Percentiles rank a stretch among this genome's conserved stretches.
Conservation (phyloP, 2,888 invertebrate genomes). For the Cabera pusaria region DNA sequence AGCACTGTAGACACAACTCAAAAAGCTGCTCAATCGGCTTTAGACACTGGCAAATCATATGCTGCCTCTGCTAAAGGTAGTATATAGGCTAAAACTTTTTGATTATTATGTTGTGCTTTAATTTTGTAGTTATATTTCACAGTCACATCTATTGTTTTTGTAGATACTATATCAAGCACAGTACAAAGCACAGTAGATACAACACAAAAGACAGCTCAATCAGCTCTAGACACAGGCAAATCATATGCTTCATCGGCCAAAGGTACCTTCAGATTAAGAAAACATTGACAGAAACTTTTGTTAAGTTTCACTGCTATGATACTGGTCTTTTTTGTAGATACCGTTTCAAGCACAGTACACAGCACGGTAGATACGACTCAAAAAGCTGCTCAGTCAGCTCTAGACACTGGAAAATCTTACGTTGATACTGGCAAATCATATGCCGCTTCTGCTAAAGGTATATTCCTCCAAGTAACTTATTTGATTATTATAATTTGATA, state of each 20-base stretch:
- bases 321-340: slow-evolving; percentile 58
- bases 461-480: neutral
- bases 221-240: slow-evolving; percentile 46
- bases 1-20: slow-evolving; percentile 47
- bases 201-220: slow-evolving; percentile 47
- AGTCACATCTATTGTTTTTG: slow-evolving; percentile 10
- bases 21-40: slow-evolving; percentile 46
- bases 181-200: slow-evolving; percentile 45
- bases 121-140: too few relatives aligned
- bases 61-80: slow-evolving; percentile 48
- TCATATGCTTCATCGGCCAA: slow-evolving; percentile 42
- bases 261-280: too few relatives aligned
- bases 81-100: too few relatives aligned
- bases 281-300: too few relatives aligned
- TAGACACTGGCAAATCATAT: slow-evolving; percentile 46
- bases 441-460: slow-evolving; percentile 51
- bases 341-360: slow-evolving; percentile 48
- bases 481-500: too few relatives aligned
- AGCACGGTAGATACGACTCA: slow-evolving; percentile 53
- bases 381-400: slow-evolving; percentile 51
- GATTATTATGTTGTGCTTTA: too few relatives aligned
- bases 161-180: slow-evolving; percentile 38
- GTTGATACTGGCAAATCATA: slow-evolving; percentile 51
- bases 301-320: too few relatives aligned
- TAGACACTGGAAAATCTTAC: slow-evolving; percentile 49